phyloP scores from a whole-genome alignment of 1,140 invertebrate species.

The Thaumetopoea pityocampa region DNA sequence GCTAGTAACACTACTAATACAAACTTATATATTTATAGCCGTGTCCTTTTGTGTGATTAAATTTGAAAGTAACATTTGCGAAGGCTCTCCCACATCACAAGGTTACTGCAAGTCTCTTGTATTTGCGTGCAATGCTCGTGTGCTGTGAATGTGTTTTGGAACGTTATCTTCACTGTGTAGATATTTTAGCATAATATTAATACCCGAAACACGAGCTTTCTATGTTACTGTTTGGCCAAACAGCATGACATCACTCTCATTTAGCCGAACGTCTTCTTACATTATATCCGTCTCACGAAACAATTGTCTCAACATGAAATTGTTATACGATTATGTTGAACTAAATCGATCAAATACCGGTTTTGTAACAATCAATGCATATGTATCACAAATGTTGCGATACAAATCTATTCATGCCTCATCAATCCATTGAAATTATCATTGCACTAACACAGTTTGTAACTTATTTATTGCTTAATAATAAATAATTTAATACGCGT shows the following conservation, averaged over 20 bases:
- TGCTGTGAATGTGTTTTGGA: slow-evolving; percentile 68
- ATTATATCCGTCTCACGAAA: slow-evolving; percentile 7
- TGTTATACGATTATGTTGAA: not conserved
- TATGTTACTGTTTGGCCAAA: slow-evolving; percentile 38
- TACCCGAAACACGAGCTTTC: slow-evolving; percentile 54
- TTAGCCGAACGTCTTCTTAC: slow-evolving; percentile 13
- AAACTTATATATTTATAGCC: too few species aligned
- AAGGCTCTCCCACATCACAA: slow-evolving; percentile 37
- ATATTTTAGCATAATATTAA: slow-evolving; percentile 71
- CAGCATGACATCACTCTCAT: slow-evolving; percentile 23
- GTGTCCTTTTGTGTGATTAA: slow-evolving; percentile 13
- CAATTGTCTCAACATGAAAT: slow-evolving; percentile 3
- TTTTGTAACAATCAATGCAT: slow-evolving; percentile 31
- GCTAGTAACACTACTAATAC: too few species aligned
- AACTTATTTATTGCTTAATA: slow-evolving; percentile 22
- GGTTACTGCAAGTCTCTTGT: slow-evolving; percentile 44
- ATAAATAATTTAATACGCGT: slow-evolving; percentile 20
- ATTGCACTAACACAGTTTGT: slow-evolving; percentile 19
- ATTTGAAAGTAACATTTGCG: slow-evolving; percentile 32
- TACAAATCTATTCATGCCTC: slow-evolving; percentile 23
- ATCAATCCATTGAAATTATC: slow-evolving; percentile 27
- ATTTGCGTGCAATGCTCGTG: slow-evolving; percentile 53
- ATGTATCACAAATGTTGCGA: slow-evolving; percentile 27
- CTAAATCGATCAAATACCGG: slow-evolving; percentile 17
- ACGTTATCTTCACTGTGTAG: slow-evolving; percentile 52